Evolutionary conservation across 2,797 vertebrate genomes (phyloP), one percentile per base, ranked within the genome.

Genomic region (Gila robusta): DNA sequence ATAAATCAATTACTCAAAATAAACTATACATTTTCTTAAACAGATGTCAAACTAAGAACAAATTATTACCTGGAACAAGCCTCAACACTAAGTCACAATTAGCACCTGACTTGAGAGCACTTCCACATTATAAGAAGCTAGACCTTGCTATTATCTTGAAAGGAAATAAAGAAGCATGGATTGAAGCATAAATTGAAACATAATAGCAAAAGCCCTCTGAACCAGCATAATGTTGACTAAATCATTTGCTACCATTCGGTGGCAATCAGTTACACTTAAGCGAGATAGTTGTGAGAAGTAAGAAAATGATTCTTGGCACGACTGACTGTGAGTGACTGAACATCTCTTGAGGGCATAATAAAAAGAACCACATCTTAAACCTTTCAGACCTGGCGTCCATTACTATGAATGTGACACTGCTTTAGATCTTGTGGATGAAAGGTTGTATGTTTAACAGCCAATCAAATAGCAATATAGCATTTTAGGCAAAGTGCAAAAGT

Each of bases 231-330:
- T 91, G 89, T 92, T 87, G 85, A 87, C 89, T 91, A 85, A 93
- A 92, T 92, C 91, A 91, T 91, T 91, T 89, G 91, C 91, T 92
- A 90, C 91, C 91, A 93, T 91, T 91, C 91, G 91, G 89, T 92
- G 87, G 82, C 83, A 88, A 94, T 94, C 92, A 91, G 91, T 93
- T 83, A 81, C 91, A 92, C 90, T 93, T 82, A 82, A 83, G 84
- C 32, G 17, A 79, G 84, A 87, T 79, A 79, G 80, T 87, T 86
- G 87, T 87, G 90, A 90, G 82, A 91, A 88, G 62, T 44, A 70
- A 78, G 49, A 84, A 44, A 79, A 78, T 39, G 12, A 70, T 54
- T 81, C 56, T 54, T 81, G 70, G 89, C 81, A 88, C 80, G 77
- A 83, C 86, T 76, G 79, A 64, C 83, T 85, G 70, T 82, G 52